Percentiles rank a stretch among this genome's conserved stretches.
phyloP scores from a whole-genome alignment of 2,888 invertebrate species.

The Cylindroiulus punctatus region DNA sequence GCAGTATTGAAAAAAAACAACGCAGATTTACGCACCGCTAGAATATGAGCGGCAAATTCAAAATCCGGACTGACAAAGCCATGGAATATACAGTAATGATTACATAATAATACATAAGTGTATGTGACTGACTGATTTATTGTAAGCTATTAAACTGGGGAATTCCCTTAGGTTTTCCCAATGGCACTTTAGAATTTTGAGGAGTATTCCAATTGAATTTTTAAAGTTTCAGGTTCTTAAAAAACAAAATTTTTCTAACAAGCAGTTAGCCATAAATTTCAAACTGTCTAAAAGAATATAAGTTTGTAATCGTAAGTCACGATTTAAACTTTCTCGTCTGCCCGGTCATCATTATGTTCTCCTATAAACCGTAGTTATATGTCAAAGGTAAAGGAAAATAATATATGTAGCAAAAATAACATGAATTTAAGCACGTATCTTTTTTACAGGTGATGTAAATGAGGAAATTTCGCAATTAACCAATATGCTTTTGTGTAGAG shows the following conservation, averaged over 20 bases:
- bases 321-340: neutral
- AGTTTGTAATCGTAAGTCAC: neutral
- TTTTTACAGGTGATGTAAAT: neutral
- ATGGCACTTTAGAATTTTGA: neutral
- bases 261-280: neutral
- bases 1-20: no score
- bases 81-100: no score
- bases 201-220: neutral
- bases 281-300: neutral
- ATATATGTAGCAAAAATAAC: conserved; percentile 11
- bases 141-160: no score
- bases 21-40: no score
- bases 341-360: neutral
- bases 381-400: conserved; percentile 28
- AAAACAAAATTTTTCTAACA: neutral
- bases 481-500: neutral
- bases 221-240: neutral
- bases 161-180: neutral
- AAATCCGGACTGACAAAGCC: no score
- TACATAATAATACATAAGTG: no score
- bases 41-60: no score
- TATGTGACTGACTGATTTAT: no score
- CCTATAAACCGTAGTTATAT: neutral
- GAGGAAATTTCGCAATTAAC: neutral
- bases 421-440: neutral